phyloP scores from a whole-genome alignment of 1,140 invertebrate species.

The Drosophila fuyamai region DNA sequence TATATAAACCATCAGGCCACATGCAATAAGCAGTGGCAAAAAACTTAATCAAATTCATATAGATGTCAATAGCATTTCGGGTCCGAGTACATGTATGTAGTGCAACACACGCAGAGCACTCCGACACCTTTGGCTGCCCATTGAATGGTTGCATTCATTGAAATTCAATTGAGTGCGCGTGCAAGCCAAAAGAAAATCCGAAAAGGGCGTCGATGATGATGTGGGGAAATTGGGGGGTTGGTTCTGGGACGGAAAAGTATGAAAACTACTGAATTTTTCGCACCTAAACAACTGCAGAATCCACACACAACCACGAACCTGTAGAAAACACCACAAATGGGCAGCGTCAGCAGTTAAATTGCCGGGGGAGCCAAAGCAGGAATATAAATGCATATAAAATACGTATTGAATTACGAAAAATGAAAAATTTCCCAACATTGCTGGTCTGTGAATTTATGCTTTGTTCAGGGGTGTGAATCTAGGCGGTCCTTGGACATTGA shows the following conservation, averaged over 20 bases:
- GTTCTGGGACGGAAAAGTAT: constrained; percentile 10
- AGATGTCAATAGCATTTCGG: constrained; percentile 63
- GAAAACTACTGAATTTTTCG: constrained; percentile 42
- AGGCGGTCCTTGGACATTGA: constrained; percentile 14
- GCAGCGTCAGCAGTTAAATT: constrained; percentile 56
- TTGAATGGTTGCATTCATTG: constrained; percentile 60
- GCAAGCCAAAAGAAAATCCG: constrained; percentile 49
- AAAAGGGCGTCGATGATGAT: constrained; percentile 27
- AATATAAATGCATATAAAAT: constrained; percentile 49
- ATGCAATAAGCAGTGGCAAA: constrained; percentile 11
- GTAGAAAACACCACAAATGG: constrained; percentile 10
- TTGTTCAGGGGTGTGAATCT: not conserved
- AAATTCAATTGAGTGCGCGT: constrained; percentile 77
- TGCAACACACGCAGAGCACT: constrained; percentile 43
- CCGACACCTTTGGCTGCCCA: constrained; percentile 58
- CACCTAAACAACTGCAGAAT: constrained; percentile 72
- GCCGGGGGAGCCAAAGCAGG: constrained; percentile 28
- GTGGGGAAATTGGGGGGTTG: constrained; percentile 2
- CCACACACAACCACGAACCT: constrained; percentile 12
- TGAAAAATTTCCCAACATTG: constrained; percentile 50
- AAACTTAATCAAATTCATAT: constrained; percentile 72
- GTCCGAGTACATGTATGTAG: not conserved
- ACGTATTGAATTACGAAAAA: constrained; percentile 68
- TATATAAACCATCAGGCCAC: constrained; percentile 32
- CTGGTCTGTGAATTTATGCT: constrained; percentile 10